A percentile compares a stretch with the other conserved stretches of the same genome.
Conservation (phyloP, 2,113 vertebrate species). For the Calyptomena viridis region DNA sequence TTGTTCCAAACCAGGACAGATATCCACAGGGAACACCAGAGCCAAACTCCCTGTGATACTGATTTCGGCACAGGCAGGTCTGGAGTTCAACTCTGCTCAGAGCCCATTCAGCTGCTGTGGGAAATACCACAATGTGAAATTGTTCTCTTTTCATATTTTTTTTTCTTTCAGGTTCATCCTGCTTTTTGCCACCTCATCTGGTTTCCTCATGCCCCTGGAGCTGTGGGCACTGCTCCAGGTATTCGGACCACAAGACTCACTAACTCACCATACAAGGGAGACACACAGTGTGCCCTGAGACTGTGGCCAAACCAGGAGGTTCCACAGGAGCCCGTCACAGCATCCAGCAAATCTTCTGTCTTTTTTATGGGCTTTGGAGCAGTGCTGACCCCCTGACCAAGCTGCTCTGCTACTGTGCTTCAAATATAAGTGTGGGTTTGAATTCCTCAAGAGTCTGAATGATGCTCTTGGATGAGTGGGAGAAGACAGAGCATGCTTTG, state of each 20-base stretch:
- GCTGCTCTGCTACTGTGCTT: not conserved
- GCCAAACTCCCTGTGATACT: not conserved
- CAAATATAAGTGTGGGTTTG: not conserved
- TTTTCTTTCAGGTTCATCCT: not conserved
- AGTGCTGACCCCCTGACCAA: not conserved
- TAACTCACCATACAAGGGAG: no score
- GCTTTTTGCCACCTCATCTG: not conserved
- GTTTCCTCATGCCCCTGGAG: not conserved
- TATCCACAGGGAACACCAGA: not conserved
- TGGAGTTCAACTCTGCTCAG: not conserved
- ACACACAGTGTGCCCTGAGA: not conserved
- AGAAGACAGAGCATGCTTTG: not conserved
- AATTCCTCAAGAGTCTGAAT: not conserved
- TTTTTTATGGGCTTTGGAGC: not conserved
- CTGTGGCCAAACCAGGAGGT: not conserved
- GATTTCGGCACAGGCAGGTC: not conserved
- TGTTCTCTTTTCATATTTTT: not conserved
- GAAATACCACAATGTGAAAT: not conserved
- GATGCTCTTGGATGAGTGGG: not conserved
- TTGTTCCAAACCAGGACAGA: no score
- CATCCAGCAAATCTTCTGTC: not conserved
- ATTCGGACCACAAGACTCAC: not conserved
- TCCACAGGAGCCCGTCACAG: not conserved
- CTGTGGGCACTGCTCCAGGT: not conserved
- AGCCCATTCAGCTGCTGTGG: not conserved